Evolutionary conservation across 2,888 invertebrate species (phyloP).

Genomic region (Coelopa pilipes): DNA sequence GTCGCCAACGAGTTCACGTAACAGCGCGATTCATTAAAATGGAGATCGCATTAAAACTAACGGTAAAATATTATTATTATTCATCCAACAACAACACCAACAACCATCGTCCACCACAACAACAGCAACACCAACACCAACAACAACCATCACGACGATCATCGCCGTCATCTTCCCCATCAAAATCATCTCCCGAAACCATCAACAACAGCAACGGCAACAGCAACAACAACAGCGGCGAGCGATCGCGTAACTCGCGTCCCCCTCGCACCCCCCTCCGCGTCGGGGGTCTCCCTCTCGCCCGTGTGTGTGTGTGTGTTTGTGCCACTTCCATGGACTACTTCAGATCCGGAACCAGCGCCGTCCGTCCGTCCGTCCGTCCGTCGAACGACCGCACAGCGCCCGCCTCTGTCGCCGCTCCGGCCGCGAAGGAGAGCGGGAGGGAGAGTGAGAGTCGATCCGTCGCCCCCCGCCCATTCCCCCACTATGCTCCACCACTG

Average conservation of each 20-base stretch:
- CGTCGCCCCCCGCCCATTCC: slow-evolving; percentile 20
- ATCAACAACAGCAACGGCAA: slow-evolving; percentile 17
- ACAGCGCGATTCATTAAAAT: slow-evolving; percentile 6
- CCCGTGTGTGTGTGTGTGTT: not conserved
- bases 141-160: slow-evolving; percentile 23
- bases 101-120: slow-evolving; percentile 51
- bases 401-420: slow-evolving; percentile 29
- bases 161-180: slow-evolving; percentile 37
- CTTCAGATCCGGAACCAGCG: slow-evolving; percentile 40
- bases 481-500: not conserved
- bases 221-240: not conserved
- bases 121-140: slow-evolving; percentile 18
- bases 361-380: slow-evolving; percentile 23
- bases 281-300: not conserved
- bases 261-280: not conserved
- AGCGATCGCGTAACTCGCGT: slow-evolving; percentile 39
- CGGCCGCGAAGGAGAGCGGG: slow-evolving; percentile 11
- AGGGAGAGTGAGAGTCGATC: no score
- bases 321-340: slow-evolving; percentile 40
- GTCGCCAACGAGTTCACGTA: slow-evolving; percentile 26
- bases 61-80: slow-evolving; percentile 22
- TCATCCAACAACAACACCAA: slow-evolving; percentile 45
- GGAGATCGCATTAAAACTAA: slow-evolving; percentile 26
- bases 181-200: slow-evolving; percentile 23
- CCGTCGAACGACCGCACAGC: slow-evolving; percentile 28